phyloP scores from a whole-genome alignment of 2,797 vertebrate species.

The Crenuchus spilurus region DNA sequence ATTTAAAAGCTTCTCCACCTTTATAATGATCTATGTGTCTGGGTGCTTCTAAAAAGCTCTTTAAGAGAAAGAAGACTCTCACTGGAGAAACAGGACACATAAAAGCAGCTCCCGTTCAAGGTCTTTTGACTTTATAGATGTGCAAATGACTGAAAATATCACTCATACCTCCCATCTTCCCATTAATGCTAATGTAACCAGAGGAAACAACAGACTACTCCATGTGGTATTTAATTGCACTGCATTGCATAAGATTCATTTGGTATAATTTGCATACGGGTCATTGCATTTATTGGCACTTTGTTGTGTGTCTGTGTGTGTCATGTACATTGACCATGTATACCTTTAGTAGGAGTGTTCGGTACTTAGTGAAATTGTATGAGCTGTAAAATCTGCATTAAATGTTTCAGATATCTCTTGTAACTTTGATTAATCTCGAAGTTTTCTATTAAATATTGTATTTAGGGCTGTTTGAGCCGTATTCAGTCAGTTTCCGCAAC shows the following conservation, averaged over 20 bases:
- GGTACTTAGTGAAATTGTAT: no score
- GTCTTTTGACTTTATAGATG: not conserved
- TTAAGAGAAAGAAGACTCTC: not conserved
- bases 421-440: no score
- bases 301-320: conserved; percentile 12
- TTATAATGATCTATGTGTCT: not conserved
- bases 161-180: not conserved
- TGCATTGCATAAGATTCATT: conserved; percentile 7
- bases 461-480: no score
- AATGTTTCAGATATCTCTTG: no score
- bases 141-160: conserved; percentile 28
- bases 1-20: not conserved
- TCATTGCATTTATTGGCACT: conserved; percentile 1
- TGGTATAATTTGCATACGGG: not conserved
- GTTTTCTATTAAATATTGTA: no score
- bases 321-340: not conserved
- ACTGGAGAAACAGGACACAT: not conserved
- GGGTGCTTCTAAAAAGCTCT: not conserved
- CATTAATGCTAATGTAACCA: conserved; percentile 32
- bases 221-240: conserved; percentile 16
- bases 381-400: no score
- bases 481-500: no score
- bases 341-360: not conserved
- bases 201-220: not conserved
- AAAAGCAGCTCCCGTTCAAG: conserved; percentile 6